Base-by-base conservation (phyloP, 1,140 invertebrate genomes). In the Pseudomyrmex dendroicus region DNA sequence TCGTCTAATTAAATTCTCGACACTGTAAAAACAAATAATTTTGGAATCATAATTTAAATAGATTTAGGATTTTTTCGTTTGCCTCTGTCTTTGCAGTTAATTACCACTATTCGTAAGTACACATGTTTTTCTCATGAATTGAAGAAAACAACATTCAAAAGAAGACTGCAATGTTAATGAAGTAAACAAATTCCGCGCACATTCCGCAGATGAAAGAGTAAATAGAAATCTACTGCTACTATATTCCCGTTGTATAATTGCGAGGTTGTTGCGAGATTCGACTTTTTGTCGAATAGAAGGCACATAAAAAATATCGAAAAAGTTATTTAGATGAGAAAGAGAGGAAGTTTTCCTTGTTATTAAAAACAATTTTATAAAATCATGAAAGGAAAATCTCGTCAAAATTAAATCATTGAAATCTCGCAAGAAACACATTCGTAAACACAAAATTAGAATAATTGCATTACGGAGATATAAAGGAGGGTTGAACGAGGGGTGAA, bases 141-240 rank as follows among this genome's bases (percentile, higher is more conserved):
- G 59, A 22, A 70, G 35, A 35, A 68, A 70, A 72, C 17, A 8
- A 50, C 44, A 17, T 9, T 80, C 66, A 17, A 7, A 35, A 15
- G 22, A 4, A 35, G 52, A 17, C 25, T 57, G 54, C 20, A 59
- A 25, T 48, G 17, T 70, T 57, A 52, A 56, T 61, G 4, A 70
- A 59, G 59, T 54, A 73, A 84, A 17, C 64, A 64, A 82, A 72
- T 35, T 35, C 25, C 50, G 54, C 52, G 13, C 61, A 66, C 72
- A 87, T 85, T 77, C 83, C 62, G 48, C 8, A 50, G 70, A 74
- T 56, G 86, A 88, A 88, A 85, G 87, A 85, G 73, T 85, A 87
- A 88, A 88, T 88, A 88, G 87, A 88, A 88, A 88, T 84, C 86
- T 48, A 13, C 52, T 54, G 46, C 50, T 20, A 57, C 57, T 85